Base-by-base conservation (phyloP, 2,797 vertebrate genomes). In the Falco peregrinus region DNA sequence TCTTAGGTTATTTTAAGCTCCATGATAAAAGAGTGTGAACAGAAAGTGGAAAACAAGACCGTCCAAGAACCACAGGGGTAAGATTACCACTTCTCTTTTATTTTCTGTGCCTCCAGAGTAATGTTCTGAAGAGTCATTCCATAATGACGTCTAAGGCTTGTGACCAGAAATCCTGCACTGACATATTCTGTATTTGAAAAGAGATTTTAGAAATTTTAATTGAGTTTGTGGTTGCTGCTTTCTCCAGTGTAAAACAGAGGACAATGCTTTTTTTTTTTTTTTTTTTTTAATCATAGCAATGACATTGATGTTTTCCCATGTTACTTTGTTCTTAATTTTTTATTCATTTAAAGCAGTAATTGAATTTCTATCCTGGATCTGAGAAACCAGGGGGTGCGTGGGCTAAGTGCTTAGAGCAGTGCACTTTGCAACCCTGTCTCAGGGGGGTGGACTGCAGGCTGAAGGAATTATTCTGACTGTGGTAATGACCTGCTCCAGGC, bases 1-100 rank as follows among this genome's bases (percentile, higher is more conserved):
- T 73, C 78, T 69, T 98, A 99, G 99, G 99, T 99, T 97, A 99
- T 99, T 98, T 98, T 99, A 96, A 99, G 98, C 96, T 99, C 99
- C 67, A 99, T 99, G 99, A 99, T 99, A 98, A 99, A 99, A 97
- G 99, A 99, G 97, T 99, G 99, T 96, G 99, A 99, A 98, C 99
- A 99, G 97, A 99, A 99, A 98, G 98, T 99, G 97, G 99, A 99
- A 98, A 99, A 99, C 98, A 98, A 99, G 98, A 99, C 98, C 31
- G 99, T 99, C 96, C 98, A 99, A 96, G 99, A 99, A 81, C 99
- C 99, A 7, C 99, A 99, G 98, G 99, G 99, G 99, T 99, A 98
- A 99, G 97, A 86, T 53, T 76, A 87, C 80, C 47, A 64, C 65
- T 90, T 94, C 84, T 90, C 47, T 41, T 71, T 93, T 92, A 50